Percentiles rank a stretch among this genome's conserved stretches.
Conservation (phyloP, 2,797 vertebrate species). For the Astyanax mexicanus region DNA sequence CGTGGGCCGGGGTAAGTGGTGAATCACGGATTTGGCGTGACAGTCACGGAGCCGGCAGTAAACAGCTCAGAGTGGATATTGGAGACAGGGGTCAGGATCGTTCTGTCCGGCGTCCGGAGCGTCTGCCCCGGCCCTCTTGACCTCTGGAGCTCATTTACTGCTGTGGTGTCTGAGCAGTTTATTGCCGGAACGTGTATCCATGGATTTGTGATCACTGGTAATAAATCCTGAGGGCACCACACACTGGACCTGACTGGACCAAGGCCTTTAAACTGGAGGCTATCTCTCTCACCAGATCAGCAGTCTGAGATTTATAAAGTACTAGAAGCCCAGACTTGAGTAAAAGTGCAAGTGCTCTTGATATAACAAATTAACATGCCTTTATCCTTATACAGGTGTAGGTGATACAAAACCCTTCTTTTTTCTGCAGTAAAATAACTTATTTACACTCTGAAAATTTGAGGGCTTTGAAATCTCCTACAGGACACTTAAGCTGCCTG, state of each 20-base stretch:
- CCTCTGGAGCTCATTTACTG: slow-evolving; percentile 2
- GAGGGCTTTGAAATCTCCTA: too few species aligned
- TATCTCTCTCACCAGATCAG: too few species aligned
- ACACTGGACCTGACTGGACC: neutral
- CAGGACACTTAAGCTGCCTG: too few species aligned
- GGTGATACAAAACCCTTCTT: too few species aligned
- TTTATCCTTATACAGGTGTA: too few species aligned
- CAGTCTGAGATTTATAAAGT: too few species aligned
- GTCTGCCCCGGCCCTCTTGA: slow-evolving; percentile 1
- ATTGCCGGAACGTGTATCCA: slow-evolving; percentile 9
- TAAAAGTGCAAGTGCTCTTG: too few species aligned
- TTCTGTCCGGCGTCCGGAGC: neutral
- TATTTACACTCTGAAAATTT: too few species aligned
- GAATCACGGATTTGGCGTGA: slow-evolving; percentile 19
- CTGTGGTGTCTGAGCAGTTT: neutral
- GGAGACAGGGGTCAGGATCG: slow-evolving; percentile 18
- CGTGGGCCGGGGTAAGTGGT: neutral
- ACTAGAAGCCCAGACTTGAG: too few species aligned
- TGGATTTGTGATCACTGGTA: neutral
- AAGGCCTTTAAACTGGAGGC: neutral
- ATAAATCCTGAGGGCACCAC: neutral
- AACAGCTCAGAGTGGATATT: neutral
- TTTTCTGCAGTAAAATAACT: too few species aligned
- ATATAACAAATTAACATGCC: too few species aligned
- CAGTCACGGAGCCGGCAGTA: neutral